A percentile compares a stretch with the other conserved stretches of the same genome.
Evolutionary conservation across 2,888 invertebrate species (phyloP).

Genomic region (Drosophila emarginata): DNA sequence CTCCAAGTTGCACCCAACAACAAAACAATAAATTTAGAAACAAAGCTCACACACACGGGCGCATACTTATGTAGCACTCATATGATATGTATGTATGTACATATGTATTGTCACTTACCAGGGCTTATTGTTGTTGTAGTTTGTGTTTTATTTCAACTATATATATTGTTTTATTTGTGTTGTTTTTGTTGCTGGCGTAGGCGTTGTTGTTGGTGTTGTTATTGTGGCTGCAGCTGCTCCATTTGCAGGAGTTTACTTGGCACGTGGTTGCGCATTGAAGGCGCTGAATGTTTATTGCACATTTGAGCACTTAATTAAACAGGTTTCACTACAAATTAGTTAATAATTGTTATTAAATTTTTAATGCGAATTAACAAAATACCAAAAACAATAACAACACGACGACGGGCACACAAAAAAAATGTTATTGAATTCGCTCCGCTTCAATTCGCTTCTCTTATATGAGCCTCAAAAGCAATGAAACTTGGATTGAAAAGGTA

Average conservation of each 20-base stretch:
- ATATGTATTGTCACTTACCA: neutral
- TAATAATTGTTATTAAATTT: slow-evolving; percentile 26
- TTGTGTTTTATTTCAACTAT: neutral
- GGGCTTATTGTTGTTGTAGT: neutral
- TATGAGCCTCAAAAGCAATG: too few species aligned
- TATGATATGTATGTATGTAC: neutral
- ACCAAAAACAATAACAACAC: slow-evolving; percentile 19
- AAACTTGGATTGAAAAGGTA: too few species aligned
- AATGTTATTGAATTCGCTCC: too few species aligned
- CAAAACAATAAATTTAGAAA: slow-evolving; percentile 50
- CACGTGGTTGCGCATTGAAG: slow-evolving; percentile 30
- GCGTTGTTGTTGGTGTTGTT: slow-evolving; percentile 50
- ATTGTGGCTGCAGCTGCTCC: slow-evolving; percentile 54
- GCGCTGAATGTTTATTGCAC: slow-evolving; percentile 50
- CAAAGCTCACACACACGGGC: slow-evolving; percentile 34
- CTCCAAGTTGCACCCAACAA: slow-evolving; percentile 54
- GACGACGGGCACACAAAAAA: slow-evolving; percentile 16
- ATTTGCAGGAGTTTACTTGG: slow-evolving; percentile 35
- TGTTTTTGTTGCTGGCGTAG: slow-evolving; percentile 1
- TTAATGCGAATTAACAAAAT: slow-evolving; percentile 8
- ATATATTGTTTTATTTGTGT: neutral
- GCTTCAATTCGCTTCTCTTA: too few species aligned
- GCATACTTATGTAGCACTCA: slow-evolving; percentile 17
- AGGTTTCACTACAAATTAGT: slow-evolving; percentile 13
- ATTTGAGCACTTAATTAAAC: slow-evolving; percentile 24